Evolutionary conservation across 2,888 invertebrate genomes (phyloP).

Genomic region (Cryptocheilus praepositus): DNA sequence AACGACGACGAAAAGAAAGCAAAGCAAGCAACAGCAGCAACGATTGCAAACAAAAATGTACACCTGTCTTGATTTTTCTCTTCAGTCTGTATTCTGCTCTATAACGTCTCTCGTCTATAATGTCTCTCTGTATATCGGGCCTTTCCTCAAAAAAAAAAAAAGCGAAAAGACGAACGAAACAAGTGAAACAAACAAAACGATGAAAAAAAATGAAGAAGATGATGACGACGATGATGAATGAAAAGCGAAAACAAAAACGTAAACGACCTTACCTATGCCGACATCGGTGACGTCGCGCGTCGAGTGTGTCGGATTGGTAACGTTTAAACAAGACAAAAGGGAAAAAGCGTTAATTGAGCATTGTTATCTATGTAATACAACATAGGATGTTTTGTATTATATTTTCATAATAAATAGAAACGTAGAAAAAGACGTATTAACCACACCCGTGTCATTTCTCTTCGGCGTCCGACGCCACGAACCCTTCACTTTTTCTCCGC

Average conservation of each 20-base stretch:
- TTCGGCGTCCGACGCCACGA: background rate
- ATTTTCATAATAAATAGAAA: conserved; percentile 77
- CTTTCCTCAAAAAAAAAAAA: conserved; percentile 54
- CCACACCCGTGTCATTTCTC: conserved; percentile 55
- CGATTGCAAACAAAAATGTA: background rate
- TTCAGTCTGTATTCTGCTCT: conserved; percentile 61
- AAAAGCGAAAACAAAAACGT: conserved; percentile 25
- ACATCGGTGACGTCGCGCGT: conserved; percentile 57
- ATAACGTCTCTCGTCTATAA: conserved; percentile 57
- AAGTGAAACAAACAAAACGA: conserved; percentile 34
- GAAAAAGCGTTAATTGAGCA: conserved; percentile 73
- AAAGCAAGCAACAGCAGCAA: background rate
- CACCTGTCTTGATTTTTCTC: conserved; percentile 42
- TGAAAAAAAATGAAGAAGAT: conserved; percentile 19
- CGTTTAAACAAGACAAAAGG: conserved; percentile 66
- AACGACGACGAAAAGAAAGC: background rate
- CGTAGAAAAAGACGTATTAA: conserved; percentile 75
- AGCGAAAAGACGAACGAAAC: conserved; percentile 31
- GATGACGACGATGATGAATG: conserved; percentile 40
- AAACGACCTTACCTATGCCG: conserved; percentile 64
- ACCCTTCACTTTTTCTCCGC: background rate
- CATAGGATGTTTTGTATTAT: conserved; percentile 77
- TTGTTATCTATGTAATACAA: conserved; percentile 75
- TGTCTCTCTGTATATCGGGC: conserved; percentile 64
- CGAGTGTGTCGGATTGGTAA: conserved; percentile 70